A percentile compares a stretch with the other conserved stretches of the same genome.
These are phyloP conservation scores for Phataginus tetradactyla DNA, from an alignment of 2,797 vertebrate species.

Conservation along the genomic window DNA sequence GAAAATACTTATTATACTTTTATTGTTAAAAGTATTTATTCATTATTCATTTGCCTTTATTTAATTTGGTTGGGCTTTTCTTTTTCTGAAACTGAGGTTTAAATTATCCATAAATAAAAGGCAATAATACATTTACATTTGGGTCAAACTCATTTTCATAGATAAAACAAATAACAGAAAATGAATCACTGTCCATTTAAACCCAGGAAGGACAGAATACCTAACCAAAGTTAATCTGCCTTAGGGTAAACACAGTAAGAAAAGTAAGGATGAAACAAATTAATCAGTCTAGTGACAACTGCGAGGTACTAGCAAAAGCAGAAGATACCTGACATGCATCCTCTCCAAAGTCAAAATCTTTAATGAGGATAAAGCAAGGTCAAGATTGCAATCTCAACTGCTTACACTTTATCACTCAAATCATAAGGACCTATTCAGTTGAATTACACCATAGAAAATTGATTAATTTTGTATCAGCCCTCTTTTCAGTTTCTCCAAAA, in stretches of 20 bases:
- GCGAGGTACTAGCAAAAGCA: background rate
- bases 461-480: slow-evolving; percentile 24
- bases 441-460: background rate
- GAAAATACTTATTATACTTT: background rate
- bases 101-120: slow-evolving; percentile 40
- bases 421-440: background rate
- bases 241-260: slow-evolving; percentile 47
- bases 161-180: slow-evolving; percentile 57
- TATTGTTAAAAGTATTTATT: slow-evolving; percentile 21
- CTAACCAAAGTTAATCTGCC: slow-evolving; percentile 27
- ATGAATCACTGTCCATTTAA: slow-evolving; percentile 48
- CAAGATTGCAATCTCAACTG: slow-evolving; percentile 51
- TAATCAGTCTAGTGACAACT: slow-evolving; percentile 26
- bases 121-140: background rate
- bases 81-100: slow-evolving; percentile 18
- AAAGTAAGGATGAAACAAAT: slow-evolving; percentile 20
- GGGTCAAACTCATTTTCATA: slow-evolving; percentile 36
- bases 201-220: background rate
- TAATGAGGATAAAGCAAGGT: slow-evolving; percentile 57
- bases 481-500: slow-evolving; percentile 4
- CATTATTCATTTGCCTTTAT: background rate
- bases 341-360: slow-evolving; percentile 20
- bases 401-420: slow-evolving; percentile 7
- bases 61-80: background rate
- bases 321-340: background rate